Conservation (phyloP, 2,113 vertebrate genomes). For the Cochlearius cochlearius region DNA sequence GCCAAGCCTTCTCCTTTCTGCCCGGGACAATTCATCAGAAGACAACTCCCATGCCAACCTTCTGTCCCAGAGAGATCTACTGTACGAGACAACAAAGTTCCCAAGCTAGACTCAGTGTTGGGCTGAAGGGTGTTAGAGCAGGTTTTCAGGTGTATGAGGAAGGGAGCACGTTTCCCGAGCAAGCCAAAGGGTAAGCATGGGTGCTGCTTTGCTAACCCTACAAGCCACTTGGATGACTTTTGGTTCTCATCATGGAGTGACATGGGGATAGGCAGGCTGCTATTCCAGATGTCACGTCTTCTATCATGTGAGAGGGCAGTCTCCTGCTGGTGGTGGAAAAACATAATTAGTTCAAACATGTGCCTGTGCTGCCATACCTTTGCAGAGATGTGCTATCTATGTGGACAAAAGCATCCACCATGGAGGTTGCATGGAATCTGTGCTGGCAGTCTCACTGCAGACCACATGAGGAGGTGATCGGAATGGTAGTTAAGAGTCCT, state of each 20-base stretch:
- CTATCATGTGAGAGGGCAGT: neutral
- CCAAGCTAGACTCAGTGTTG: neutral
- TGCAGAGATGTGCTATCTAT: neutral
- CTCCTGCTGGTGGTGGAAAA: neutral
- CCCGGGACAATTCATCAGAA: neutral
- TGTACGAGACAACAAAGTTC: neutral
- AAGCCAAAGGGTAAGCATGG: neutral
- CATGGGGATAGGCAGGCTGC: neutral
- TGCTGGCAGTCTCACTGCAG: neutral
- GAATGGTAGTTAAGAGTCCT: rapidly evolving
- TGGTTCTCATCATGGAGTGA: neutral
- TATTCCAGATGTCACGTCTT: neutral
- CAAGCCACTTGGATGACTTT: neutral
- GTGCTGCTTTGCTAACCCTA: neutral
- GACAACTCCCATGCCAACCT: neutral
- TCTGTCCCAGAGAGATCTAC: neutral
- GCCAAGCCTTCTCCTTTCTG: neutral
- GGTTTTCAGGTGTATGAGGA: neutral
- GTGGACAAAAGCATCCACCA: neutral
- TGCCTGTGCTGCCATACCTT: neutral
- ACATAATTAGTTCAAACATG: neutral
- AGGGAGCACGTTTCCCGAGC: neutral
- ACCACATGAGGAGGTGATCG: neutral
- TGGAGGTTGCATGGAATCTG: neutral
- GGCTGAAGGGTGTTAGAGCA: neutral